Percentiles rank a stretch among this genome's conserved stretches.
phyloP scores from a whole-genome alignment of 2,797 vertebrate species.

The Danio choprae region DNA sequence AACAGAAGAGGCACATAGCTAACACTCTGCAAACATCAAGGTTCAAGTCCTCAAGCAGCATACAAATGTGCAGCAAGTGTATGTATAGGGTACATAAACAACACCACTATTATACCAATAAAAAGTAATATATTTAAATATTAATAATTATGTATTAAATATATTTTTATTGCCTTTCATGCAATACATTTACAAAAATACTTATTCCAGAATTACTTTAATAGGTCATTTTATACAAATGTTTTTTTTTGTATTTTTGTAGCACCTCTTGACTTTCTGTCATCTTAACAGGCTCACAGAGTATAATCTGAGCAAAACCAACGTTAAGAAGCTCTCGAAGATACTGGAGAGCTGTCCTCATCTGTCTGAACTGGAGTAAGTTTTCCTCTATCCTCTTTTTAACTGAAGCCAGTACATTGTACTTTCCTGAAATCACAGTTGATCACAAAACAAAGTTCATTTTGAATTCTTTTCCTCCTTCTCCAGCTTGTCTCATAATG shows the following conservation, averaged over 20 bases:
- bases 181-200: neutral
- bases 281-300: constrained; percentile 73
- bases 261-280: neutral
- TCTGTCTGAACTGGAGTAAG: constrained; percentile 84
- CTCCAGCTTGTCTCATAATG: constrained; percentile 84
- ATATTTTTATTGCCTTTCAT: neutral
- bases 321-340: constrained; percentile 72
- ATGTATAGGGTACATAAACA: too few species aligned
- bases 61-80: too few species aligned
- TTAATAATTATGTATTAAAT: too few species aligned
- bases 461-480: neutral
- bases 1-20: too few species aligned
- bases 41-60: too few species aligned
- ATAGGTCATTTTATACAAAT: neutral
- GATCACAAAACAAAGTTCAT: neutral
- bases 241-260: too few species aligned
- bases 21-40: too few species aligned
- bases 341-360: constrained; percentile 71
- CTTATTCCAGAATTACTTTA: neutral
- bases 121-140: too few species aligned
- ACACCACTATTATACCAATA: too few species aligned
- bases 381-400: constrained; percentile 24
- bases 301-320: constrained; percentile 71
- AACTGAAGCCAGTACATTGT: neutral
- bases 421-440: neutral